Percentiles rank a stretch among this genome's conserved stretches.
phyloP scores from a whole-genome alignment of 2,113 vertebrate genomes.

The Neofelis nebulosa region DNA sequence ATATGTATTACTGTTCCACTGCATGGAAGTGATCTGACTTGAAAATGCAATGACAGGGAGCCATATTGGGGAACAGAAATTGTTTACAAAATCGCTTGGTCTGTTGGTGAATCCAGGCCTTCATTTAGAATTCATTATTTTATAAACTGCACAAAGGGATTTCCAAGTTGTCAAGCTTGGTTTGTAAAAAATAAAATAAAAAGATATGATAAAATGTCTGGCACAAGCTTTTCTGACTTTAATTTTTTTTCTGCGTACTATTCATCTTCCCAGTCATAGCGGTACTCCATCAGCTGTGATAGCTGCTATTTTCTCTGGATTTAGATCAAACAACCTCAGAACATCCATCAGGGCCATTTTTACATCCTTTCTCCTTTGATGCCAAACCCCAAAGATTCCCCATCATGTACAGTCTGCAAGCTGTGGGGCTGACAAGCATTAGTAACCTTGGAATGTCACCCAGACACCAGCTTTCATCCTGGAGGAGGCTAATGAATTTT shows the following conservation, averaged over 20 bases:
- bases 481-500: conserved; percentile 84
- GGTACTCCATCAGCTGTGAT: conserved; percentile 80
- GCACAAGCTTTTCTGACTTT: conserved; percentile 82
- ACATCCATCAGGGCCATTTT: conserved; percentile 81
- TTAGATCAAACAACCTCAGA: conserved; percentile 82
- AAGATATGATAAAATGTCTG: conserved; percentile 84
- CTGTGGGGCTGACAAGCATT: conserved; percentile 77
- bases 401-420: conserved; percentile 77
- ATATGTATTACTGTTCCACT: conserved; percentile 25
- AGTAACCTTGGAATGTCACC: conserved; percentile 83
- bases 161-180: conserved; percentile 80
- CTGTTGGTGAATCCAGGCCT: conserved; percentile 69
- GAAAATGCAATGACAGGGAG: conserved; percentile 62
- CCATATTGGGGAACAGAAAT: conserved; percentile 71
- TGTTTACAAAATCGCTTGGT: conserved; percentile 77
- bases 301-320: conserved; percentile 83
- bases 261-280: conserved; percentile 83
- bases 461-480: conserved; percentile 82
- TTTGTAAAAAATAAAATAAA: conserved; percentile 84
- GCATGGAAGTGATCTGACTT: conserved; percentile 67
- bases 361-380: conserved; percentile 83
- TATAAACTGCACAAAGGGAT: conserved; percentile 79
- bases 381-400: conserved; percentile 80
- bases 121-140: conserved; percentile 81
- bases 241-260: conserved; percentile 81